These are phyloP conservation scores for Drosophila fungiperda DNA, from an alignment of 2,888 invertebrate species.

Conservation along the genomic window DNA sequence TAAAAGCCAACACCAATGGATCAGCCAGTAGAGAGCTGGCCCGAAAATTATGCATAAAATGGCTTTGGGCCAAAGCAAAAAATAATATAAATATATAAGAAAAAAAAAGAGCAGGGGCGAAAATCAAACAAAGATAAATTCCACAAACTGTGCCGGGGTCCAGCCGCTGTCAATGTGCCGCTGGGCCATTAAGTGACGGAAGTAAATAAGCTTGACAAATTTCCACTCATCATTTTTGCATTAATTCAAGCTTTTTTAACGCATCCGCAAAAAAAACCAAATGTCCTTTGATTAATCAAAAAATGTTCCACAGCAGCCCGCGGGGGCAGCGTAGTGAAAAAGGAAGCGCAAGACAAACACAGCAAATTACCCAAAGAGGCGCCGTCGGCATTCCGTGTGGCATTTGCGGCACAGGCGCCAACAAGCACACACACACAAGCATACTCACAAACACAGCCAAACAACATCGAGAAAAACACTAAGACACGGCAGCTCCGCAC, in stretches of 20 bases:
- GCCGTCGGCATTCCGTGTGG: slow-evolving; percentile 61
- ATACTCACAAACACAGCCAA: slow-evolving; percentile 20
- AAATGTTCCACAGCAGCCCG: slow-evolving; percentile 63
- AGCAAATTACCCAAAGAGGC: slow-evolving; percentile 80
- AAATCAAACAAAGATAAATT: slow-evolving; percentile 75
- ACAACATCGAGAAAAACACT: slow-evolving; percentile 4
- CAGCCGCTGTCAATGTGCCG: slow-evolving; percentile 66
- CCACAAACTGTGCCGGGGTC: slow-evolving; percentile 35
- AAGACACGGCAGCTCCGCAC: slow-evolving; percentile 10
- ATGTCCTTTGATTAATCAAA: slow-evolving; percentile 81
- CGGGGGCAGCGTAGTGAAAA: slow-evolving; percentile 39
- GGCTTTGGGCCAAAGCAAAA: slow-evolving; percentile 34
- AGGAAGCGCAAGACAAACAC: slow-evolving; percentile 61
- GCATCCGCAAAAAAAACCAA: slow-evolving; percentile 54
- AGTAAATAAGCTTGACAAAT: slow-evolving; percentile 84
- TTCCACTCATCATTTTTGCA: slow-evolving; percentile 84
- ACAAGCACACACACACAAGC: slow-evolving; percentile 34
- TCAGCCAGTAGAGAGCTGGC: slow-evolving; percentile 21
- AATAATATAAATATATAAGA: slow-evolving; percentile 24
- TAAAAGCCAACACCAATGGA: slow-evolving; percentile 41
- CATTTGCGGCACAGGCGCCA: slow-evolving; percentile 68
- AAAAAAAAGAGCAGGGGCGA: slow-evolving; percentile 18
- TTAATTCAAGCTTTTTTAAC: slow-evolving; percentile 83
- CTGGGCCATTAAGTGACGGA: slow-evolving; percentile 79
- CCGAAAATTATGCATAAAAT: slow-evolving; percentile 74